These are phyloP conservation scores for Ylistrum balloti DNA, from an alignment of 1,140 invertebrate species.

Conservation along the genomic window DNA sequence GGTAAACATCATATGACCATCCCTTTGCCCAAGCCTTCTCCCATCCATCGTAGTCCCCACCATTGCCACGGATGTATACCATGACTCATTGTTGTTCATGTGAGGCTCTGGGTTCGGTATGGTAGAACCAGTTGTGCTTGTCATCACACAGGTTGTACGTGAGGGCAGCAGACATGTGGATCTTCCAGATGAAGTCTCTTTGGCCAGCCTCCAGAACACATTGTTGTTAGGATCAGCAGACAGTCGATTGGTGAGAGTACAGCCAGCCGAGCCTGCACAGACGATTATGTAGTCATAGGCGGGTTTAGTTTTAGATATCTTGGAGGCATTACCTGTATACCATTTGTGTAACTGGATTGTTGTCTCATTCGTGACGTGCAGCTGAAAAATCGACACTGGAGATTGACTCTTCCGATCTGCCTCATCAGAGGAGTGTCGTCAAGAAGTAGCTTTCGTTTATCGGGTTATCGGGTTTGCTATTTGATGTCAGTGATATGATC, in stretches of 20 bases:
- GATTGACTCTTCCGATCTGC: neutral
- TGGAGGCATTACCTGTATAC: neutral
- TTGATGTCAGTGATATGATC: slow-evolving; percentile 51
- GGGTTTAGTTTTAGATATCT: neutral
- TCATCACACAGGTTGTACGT: slow-evolving; percentile 85
- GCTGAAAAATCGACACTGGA: neutral
- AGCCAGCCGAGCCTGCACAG: slow-evolving; percentile 82
- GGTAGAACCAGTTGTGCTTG: slow-evolving; percentile 84
- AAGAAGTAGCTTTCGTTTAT: neutral
- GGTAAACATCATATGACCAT: slow-evolving; percentile 91
- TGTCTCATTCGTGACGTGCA: neutral
- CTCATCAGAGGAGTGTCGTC: neutral
- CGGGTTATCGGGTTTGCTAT: too few species aligned
- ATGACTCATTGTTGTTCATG: slow-evolving; percentile 89
- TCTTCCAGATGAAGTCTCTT: slow-evolving; percentile 83
- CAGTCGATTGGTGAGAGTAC: slow-evolving; percentile 81
- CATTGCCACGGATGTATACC: slow-evolving; percentile 97
- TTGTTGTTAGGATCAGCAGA: slow-evolving; percentile 77
- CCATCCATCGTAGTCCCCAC: slow-evolving; percentile 97
- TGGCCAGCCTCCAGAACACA: slow-evolving; percentile 84
- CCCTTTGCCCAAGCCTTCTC: slow-evolving; percentile 93
- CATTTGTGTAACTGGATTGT: neutral
- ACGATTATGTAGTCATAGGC: slow-evolving; percentile 81
- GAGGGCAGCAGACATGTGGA: slow-evolving; percentile 84
- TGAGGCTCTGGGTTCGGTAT: slow-evolving; percentile 83